Percentiles rank a stretch among this genome's conserved stretches.
phyloP scores from a whole-genome alignment of 2,797 vertebrate species.

The Nannoperca obscura region DNA sequence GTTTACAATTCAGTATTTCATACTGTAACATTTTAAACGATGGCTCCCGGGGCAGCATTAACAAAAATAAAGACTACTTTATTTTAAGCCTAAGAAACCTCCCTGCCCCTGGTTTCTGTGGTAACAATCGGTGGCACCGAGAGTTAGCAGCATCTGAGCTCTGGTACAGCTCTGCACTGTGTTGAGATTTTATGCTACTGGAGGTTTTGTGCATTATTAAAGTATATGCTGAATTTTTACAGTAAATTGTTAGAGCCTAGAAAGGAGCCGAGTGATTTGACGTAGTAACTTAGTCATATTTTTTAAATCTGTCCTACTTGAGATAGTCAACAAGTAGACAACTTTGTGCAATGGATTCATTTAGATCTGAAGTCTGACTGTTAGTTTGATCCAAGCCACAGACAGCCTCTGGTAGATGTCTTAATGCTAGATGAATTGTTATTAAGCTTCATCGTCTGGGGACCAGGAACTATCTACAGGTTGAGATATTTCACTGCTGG shows the following conservation, averaged over 20 bases:
- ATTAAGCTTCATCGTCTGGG: no score
- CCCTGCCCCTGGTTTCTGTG: background rate
- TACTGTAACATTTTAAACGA: background rate
- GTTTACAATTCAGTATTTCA: background rate
- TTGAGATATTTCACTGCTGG: background rate
- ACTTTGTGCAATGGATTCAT: background rate
- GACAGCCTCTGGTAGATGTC: background rate
- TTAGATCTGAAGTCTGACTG: no score
- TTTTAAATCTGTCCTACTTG: background rate
- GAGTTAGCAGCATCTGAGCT: conserved; percentile 11
- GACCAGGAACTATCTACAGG: no score
- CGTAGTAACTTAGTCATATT: background rate
- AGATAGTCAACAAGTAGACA: background rate
- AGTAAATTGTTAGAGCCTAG: background rate
- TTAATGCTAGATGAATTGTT: background rate
- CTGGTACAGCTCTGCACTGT: background rate
- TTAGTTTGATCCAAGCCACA: background rate
- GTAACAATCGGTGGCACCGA: background rate
- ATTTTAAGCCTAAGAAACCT: background rate
- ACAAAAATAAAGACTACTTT: background rate
- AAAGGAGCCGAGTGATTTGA: background rate
- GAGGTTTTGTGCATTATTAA: conserved; percentile 2
- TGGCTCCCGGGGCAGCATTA: background rate
- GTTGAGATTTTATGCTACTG: background rate
- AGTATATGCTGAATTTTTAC: background rate